Base-by-base conservation (phyloP, 2,888 invertebrate genomes). In the Hyalella azteca region DNA sequence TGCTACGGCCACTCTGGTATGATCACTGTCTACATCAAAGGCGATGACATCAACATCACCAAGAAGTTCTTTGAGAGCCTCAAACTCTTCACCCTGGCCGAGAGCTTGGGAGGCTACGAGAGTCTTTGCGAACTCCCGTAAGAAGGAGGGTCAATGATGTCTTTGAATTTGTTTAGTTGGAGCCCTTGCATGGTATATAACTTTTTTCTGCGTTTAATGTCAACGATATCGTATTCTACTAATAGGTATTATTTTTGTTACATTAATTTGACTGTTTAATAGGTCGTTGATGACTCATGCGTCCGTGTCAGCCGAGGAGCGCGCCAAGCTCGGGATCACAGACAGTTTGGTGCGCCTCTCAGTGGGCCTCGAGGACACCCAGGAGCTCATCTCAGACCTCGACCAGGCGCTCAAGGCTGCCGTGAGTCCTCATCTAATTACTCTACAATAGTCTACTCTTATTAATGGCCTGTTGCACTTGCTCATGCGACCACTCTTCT, bases 41-140 rank as follows among this genome's bases (percentile, higher is more conserved):
- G 96, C 0, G 93, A 91, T 3, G 59, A 82, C 40, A 86, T 94
- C 50, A 89, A 91, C 79, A 92, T 95, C 85, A 92, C 95, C 0
- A 90, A 90, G 80, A 92, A 90, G 79, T 94, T 98, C 87, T 89
- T 97, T 32, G 91, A 91, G 85, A 85, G 86, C 22, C 89, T 97
- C 41, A 93, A 95, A 89, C 86, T 96, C 36, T 96, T 97, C 88
- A 92, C 91, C 0, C 88, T 97, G 78, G 98, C 98, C 4, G 98
- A 97, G 88, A 97, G 97, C 87, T 91, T 99, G 82, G 98, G 98
- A 76, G 97, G 97, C 79, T 96, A 93, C 86, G 97, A 98, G 88
- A 96, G 96, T 87, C 91, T 98, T 85, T 95, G 96, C 3, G 97
- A 97, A 90, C 90, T 97, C 85, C 98, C 98, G 93, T 95, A 90